Base-by-base conservation (phyloP, 2,113 vertebrate genomes). In the Chionis minor region DNA sequence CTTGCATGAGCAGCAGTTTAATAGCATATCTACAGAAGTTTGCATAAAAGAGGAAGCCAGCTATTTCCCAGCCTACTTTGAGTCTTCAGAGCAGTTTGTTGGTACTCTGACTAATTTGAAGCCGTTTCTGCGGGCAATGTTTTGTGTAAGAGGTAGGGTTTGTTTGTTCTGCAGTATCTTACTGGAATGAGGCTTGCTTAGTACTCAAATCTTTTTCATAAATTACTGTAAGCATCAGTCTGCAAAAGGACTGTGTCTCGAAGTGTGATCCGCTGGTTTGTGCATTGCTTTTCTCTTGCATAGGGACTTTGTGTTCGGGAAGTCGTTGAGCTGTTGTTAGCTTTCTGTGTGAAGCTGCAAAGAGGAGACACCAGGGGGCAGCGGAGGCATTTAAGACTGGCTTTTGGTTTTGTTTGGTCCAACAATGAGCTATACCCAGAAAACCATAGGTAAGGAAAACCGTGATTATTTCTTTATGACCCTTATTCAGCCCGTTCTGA, bases 291-390 rank as follows among this genome's bases (percentile, higher is more conserved):
- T 30, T 38, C 27, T 38, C 33, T 33, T 54, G 4, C 15, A 0
- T 1, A 14, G 16, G 12, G 20, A 14, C 13, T 26, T 55, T 0
- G 45, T 33, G 52, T 26, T 22, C 16, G 42, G 19, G 61, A 58
- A 21, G 30, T 19, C 17, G 15, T 2, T 19, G 35, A 40, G 65
- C 24, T 1, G 5, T 33, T 45, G 5, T 33, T 45, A 3, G 11
- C 49, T 35, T 9, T 40, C 38, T 58, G 11, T 24, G 30, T 42
- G 91, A 51, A n/a, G 44, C 62, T 92, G 61, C 73, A 56, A 40
- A 66, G 73, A n/a, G 59, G 33, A n/a, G 70, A 55, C 96, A 88
- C 19, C 62, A 89, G 96, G 24, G 77, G 92, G 92, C 91, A 81
- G 80, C 11, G 8, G 52, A 92, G 42, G n/a, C 40, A 23, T 91